phyloP scores from a whole-genome alignment of 2,888 invertebrate species.

The Drosophila koepferae region DNA sequence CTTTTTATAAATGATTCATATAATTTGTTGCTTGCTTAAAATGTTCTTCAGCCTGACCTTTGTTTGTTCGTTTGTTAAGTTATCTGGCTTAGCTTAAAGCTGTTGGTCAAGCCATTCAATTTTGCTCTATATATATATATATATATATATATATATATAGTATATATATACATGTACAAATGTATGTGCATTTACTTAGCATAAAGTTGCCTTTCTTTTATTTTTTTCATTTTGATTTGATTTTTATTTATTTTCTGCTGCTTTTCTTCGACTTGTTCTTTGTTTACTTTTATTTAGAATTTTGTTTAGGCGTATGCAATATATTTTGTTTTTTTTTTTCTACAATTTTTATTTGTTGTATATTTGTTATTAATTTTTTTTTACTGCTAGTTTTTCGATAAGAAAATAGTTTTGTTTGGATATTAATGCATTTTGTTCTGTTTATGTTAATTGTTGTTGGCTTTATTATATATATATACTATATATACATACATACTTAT shows the following conservation, averaged over 20 bases:
- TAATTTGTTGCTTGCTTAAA: slow-evolving; percentile 7
- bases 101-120: slow-evolving; percentile 27
- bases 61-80: slow-evolving; percentile 24
- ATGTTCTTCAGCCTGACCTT: slow-evolving; percentile 3
- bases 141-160: not conserved
- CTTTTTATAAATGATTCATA: not conserved
- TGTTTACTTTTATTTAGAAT: slow-evolving; percentile 13
- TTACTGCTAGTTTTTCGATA: slow-evolving; percentile 79
- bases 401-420: slow-evolving; percentile 68
- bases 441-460: slow-evolving; percentile 32
- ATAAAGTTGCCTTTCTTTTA: slow-evolving; percentile 8
- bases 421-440: slow-evolving; percentile 32
- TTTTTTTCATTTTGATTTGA: slow-evolving; percentile 7
- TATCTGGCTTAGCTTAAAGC: slow-evolving; percentile 32
- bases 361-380: slow-evolving; percentile 50
- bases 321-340: not conserved
- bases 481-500: not conserved
- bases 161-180: not conserved
- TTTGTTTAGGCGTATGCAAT: not conserved
- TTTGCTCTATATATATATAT: not conserved
- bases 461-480: slow-evolving; percentile 21
- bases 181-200: slow-evolving; percentile 17
- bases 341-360: slow-evolving; percentile 13
- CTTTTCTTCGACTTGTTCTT: slow-evolving; percentile 31
- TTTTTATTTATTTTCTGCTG: slow-evolving; percentile 6